These are phyloP conservation scores for Nyctibius grandis DNA, from an alignment of 2,797 vertebrate species.

Conservation along the genomic window DNA sequence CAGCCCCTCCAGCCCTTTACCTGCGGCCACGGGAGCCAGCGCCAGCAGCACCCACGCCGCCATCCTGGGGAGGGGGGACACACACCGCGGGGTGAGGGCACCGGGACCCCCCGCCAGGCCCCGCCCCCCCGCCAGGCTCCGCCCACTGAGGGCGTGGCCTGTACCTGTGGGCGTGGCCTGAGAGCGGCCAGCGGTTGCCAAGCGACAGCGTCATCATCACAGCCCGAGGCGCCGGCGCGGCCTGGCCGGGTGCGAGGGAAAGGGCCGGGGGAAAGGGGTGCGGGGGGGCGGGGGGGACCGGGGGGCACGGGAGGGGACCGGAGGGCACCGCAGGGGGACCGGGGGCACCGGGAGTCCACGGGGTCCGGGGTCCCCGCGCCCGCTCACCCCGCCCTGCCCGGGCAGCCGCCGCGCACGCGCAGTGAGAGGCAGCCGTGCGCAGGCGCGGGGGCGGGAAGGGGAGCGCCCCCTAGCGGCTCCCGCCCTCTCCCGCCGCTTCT, in stretches of 20 bases:
- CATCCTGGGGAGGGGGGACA: not conserved
- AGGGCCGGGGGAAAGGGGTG: too few species aligned
- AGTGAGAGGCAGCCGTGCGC: not conserved
- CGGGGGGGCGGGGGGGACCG: not conserved
- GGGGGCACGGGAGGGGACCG: too few species aligned
- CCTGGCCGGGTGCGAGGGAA: not conserved
- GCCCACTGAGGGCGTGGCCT: not conserved
- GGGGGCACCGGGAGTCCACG: too few species aligned
- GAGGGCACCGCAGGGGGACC: too few species aligned
- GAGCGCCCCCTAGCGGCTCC: not conserved
- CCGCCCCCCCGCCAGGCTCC: not conserved
- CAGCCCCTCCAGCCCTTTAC: not conserved
- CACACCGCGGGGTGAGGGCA: fast-evolving
- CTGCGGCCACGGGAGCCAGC: not conserved
- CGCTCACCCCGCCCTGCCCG: too few species aligned
- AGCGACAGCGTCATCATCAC: not conserved
- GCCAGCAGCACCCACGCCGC: not conserved
- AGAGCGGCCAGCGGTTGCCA: not conserved
- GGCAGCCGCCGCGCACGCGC: not conserved
- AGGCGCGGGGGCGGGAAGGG: not conserved
- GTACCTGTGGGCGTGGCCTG: not conserved
- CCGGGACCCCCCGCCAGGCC: too few species aligned
- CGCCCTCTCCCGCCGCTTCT: too few species aligned
- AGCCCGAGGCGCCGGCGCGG: not conserved
- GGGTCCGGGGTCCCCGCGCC: too few species aligned